phyloP scores from a whole-genome alignment of 2,797 vertebrate genomes.

The Sebastes cheni region DNA sequence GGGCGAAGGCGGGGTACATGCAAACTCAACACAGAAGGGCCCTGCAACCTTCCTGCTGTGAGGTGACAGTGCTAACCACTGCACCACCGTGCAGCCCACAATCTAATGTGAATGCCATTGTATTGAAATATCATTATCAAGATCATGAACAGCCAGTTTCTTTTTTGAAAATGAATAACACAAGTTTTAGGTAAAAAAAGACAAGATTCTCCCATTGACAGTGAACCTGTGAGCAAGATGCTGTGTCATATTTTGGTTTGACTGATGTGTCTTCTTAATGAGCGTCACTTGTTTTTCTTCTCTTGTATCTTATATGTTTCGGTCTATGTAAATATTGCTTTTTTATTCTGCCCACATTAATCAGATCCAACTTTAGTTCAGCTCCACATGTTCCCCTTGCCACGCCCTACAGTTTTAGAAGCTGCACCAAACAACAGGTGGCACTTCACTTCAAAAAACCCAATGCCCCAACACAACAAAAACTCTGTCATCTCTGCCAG shows the following conservation, averaged over 20 bases:
- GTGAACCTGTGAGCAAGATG: neutral
- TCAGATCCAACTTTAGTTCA: neutral
- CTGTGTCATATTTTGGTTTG: neutral
- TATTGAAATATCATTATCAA: neutral
- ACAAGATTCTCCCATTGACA: neutral
- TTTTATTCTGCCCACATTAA: neutral
- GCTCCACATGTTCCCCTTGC: neutral
- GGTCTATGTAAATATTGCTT: neutral
- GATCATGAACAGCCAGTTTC: neutral
- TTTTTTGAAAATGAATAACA: neutral
- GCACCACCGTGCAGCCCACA: neutral
- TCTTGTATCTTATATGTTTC: neutral
- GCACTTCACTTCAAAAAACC: neutral
- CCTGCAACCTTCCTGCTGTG: too few relatives aligned
- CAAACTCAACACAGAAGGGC: too few relatives aligned
- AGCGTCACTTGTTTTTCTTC: neutral
- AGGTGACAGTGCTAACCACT: too few relatives aligned
- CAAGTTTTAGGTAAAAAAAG: neutral
- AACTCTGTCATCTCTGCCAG: neutral
- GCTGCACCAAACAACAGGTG: neutral
- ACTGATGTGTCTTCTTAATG: neutral
- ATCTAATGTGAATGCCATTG: neutral
- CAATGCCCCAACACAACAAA: neutral
- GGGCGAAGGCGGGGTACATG: too few relatives aligned
- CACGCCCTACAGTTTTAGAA: neutral